These are phyloP conservation scores for Bambusicola thoracicus DNA, from an alignment of 2,113 vertebrate species.

Conservation along the genomic window DNA sequence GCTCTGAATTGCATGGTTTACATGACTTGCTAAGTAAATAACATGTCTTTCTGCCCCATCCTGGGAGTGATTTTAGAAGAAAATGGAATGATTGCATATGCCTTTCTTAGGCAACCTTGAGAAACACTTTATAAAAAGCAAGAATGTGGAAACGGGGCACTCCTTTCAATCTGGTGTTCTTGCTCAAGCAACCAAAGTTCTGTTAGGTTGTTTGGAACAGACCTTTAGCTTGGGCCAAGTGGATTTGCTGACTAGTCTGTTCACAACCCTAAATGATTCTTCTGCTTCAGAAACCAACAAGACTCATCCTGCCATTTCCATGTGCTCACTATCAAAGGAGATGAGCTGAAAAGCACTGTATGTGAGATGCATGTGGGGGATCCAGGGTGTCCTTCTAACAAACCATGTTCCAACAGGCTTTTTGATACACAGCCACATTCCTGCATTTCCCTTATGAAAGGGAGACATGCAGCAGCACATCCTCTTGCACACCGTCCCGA, in stretches of 20 bases:
- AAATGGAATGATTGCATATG: neutral
- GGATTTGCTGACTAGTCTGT: neutral
- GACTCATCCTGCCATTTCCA: conserved; percentile 42
- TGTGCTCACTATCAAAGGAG: conserved; percentile 36
- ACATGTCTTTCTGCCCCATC: neutral
- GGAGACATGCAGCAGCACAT: conserved; percentile 55
- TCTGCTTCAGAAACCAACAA: conserved; percentile 39
- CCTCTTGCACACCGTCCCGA: neutral
- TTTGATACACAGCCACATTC: conserved; percentile 60
- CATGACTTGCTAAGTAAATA: neutral
- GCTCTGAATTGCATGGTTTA: neutral
- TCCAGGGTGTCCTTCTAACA: conserved; percentile 50
- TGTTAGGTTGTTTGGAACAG: neutral
- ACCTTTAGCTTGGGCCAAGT: neutral
- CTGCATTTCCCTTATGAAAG: conserved; percentile 68
- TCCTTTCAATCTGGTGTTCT: neutral
- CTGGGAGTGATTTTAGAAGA: neutral
- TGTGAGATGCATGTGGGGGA: conserved; percentile 2
- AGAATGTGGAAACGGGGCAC: neutral
- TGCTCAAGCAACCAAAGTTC: neutral
- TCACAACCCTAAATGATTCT: conserved; percentile 2
- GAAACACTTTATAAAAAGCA: neutral
- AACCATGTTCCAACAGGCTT: conserved; percentile 49
- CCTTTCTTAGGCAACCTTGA: neutral
- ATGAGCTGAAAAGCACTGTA: conserved; percentile 22